Percentiles rank a stretch among this genome's conserved stretches.
These are phyloP conservation scores for Clarias pachynema DNA, from an alignment of 2,797 vertebrate species.

Conservation along the genomic window DNA sequence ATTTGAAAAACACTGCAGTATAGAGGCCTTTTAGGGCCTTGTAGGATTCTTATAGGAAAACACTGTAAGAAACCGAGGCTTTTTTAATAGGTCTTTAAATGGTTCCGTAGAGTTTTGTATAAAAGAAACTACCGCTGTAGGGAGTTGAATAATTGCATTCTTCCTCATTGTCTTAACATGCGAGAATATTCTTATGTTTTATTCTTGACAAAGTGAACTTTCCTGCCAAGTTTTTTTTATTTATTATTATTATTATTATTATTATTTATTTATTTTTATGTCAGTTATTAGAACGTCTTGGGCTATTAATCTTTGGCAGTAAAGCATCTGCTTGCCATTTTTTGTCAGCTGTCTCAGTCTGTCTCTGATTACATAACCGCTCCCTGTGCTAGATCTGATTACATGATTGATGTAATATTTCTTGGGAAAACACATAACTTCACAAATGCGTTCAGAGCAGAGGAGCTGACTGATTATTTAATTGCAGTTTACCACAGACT, in stretches of 20 bases:
- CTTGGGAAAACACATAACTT: conserved; percentile 29
- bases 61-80: too few relatives aligned
- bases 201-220: neutral
- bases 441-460: neutral
- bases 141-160: neutral
- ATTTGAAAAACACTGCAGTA: too few relatives aligned
- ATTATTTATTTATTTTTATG: neutral
- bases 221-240: conserved; percentile 6
- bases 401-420: conserved; percentile 23
- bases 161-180: neutral
- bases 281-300: conserved; percentile 15
- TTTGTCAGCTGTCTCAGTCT: conserved; percentile 35
- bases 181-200: neutral
- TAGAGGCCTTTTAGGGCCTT: too few relatives aligned
- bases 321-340: conserved; percentile 40
- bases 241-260: neutral
- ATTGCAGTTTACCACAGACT: conserved; percentile 24
- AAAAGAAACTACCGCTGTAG: too few relatives aligned
- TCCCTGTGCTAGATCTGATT: conserved; percentile 32
- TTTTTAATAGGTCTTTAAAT: too few relatives aligned
- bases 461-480: conserved; percentile 25
- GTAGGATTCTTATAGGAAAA: too few relatives aligned
- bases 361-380: conserved; percentile 17
- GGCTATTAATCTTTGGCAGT: conserved; percentile 33
- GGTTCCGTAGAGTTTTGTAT: too few relatives aligned